Evolutionary conservation across 1,140 invertebrate genomes (phyloP).

Genomic region (Physella acuta): DNA sequence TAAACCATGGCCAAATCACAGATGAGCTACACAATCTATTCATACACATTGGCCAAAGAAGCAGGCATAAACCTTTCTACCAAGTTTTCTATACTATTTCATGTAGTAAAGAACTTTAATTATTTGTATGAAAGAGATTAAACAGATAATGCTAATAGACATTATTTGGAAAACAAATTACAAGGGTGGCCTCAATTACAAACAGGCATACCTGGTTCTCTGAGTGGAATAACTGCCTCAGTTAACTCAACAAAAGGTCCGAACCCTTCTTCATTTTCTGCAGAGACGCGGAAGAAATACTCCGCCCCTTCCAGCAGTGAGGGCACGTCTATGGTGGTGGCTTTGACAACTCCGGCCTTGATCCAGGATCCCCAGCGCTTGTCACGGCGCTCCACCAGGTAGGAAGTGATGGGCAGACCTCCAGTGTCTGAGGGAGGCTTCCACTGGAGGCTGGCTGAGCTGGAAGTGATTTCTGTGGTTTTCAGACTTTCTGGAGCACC

Average conservation of each 20-base stretch:
- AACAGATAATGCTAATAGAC: too few species aligned
- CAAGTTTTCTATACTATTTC: too few species aligned
- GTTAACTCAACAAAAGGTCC: slow-evolving; percentile 41
- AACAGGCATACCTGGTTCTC: slow-evolving; percentile 49
- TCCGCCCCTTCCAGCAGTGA: slow-evolving; percentile 85
- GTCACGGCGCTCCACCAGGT: slow-evolving; percentile 81
- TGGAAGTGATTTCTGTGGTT: slow-evolving; percentile 44
- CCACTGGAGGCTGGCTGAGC: slow-evolving; percentile 67
- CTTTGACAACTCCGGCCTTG: slow-evolving; percentile 38
- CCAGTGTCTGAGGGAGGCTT: slow-evolving; percentile 96
- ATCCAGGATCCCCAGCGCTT: slow-evolving; percentile 70
- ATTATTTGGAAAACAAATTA: too few species aligned
- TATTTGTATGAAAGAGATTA: too few species aligned
- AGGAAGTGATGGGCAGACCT: slow-evolving; percentile 88
- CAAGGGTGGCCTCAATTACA: too few species aligned
- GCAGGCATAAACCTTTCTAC: too few species aligned
- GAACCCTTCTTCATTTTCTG: slow-evolving; percentile 89
- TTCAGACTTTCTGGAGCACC: slow-evolving; percentile 42
- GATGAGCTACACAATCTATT: too few species aligned
- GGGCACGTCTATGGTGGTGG: slow-evolving; percentile 41
- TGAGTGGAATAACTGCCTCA: slow-evolving; percentile 46
- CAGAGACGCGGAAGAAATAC: slow-evolving; percentile 90
- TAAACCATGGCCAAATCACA: too few species aligned
- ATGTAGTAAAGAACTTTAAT: too few species aligned
- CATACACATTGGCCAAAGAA: too few species aligned